Conservation (phyloP, 2,797 vertebrate species). For the Molossus molossus region DNA sequence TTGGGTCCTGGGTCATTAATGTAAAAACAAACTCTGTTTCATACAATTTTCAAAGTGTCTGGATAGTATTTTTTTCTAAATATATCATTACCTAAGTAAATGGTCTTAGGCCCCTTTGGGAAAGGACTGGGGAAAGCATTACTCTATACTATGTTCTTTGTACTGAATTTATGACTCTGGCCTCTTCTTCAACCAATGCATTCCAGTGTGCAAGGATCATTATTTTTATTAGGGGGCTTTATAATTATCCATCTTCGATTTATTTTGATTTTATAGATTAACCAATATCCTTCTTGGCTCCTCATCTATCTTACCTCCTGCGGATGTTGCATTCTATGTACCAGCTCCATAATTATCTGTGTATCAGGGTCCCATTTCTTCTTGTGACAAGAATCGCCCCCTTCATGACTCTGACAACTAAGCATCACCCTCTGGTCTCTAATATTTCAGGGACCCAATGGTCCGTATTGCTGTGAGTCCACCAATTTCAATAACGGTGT, state of each 20-base stretch:
- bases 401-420: neutral
- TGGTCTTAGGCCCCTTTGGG: neutral
- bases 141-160: neutral
- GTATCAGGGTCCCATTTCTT: neutral
- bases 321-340: neutral
- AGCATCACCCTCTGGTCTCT: neutral
- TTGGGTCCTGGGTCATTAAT: neutral
- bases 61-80: neutral
- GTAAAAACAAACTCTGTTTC: neutral
- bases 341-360: neutral
- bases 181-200: neutral
- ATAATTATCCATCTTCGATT: neutral
- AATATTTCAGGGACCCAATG: neutral
- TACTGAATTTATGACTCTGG: neutral
- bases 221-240: neutral
- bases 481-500: neutral
- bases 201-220: neutral
- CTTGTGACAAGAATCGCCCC: neutral
- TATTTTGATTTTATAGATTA: neutral
- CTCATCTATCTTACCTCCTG: neutral
- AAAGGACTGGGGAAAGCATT: neutral
- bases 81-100: neutral
- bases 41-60: neutral
- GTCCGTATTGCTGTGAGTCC: neutral
- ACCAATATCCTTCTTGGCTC: neutral